Evolutionary conservation across 1,140 invertebrate genomes (phyloP).

Genomic region (Calliopsis andreniformis): DNA sequence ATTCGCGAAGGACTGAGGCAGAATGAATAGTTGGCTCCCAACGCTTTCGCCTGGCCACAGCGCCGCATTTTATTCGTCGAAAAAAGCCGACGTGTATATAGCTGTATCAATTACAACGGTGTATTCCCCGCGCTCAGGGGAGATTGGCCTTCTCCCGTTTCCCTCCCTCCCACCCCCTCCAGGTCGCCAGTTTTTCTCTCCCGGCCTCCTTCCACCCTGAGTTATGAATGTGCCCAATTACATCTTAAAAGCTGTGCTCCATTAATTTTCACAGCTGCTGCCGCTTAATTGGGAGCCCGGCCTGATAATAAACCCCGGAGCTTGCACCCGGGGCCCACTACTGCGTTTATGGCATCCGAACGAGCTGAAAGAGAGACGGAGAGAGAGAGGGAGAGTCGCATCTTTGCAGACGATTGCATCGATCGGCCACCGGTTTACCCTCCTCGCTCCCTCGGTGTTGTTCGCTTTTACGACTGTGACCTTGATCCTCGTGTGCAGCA

Average conservation of each 20-base stretch:
- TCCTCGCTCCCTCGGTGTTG: slow-evolving; percentile 40
- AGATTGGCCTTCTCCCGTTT: slow-evolving; percentile 61
- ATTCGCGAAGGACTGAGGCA: slow-evolving; percentile 13
- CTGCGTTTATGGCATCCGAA: slow-evolving; percentile 70
- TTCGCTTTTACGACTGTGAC: slow-evolving; percentile 71
- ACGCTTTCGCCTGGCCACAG: slow-evolving; percentile 13
- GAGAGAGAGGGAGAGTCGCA: slow-evolving; percentile 55
- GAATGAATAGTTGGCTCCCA: slow-evolving; percentile 38
- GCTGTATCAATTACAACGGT: slow-evolving; percentile 62
- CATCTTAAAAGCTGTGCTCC: slow-evolving; percentile 86
- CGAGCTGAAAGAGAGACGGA: background rate
- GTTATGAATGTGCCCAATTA: slow-evolving; percentile 86
- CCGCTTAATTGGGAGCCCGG: slow-evolving; percentile 85
- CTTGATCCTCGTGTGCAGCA: slow-evolving; percentile 63
- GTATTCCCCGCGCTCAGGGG: slow-evolving; percentile 54
- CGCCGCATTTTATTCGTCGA: slow-evolving; percentile 22
- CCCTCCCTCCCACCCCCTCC: slow-evolving; percentile 24
- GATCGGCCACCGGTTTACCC: slow-evolving; percentile 64
- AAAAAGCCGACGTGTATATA: slow-evolving; percentile 51
- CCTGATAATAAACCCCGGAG: slow-evolving; percentile 83
- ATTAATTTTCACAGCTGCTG: slow-evolving; percentile 87
- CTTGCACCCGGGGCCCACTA: slow-evolving; percentile 73
- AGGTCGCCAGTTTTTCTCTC: slow-evolving; percentile 36
- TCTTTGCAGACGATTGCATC: slow-evolving; percentile 73
- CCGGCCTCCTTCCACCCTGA: slow-evolving; percentile 67